Percentiles rank a stretch among this genome's conserved stretches.
Evolutionary conservation across 2,797 vertebrate genomes (phyloP).

Genomic region (Rhincodon typus): DNA sequence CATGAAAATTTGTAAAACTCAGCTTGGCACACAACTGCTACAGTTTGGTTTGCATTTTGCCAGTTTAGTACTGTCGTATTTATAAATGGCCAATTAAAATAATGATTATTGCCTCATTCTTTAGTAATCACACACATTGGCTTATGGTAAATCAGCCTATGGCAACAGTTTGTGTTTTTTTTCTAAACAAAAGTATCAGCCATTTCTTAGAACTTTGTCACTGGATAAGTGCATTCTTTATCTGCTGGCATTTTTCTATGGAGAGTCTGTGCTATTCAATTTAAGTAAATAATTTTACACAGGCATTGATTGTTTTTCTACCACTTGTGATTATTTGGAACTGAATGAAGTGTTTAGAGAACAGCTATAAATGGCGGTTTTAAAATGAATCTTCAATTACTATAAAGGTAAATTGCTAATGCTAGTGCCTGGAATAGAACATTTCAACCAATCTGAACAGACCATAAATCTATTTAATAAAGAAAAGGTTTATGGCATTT

Average conservation of each 20-base stretch:
- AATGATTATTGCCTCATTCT: background rate
- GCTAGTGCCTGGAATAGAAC: background rate
- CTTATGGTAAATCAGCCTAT: background rate
- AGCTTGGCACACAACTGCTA: background rate
- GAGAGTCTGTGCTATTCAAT: background rate
- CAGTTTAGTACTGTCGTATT: background rate
- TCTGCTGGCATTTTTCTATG: background rate
- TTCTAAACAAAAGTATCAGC: background rate
- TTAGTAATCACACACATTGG: background rate
- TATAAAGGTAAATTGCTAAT: background rate
- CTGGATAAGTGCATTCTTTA: background rate
- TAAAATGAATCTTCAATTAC: background rate
- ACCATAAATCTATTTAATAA: background rate
- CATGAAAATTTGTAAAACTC: background rate
- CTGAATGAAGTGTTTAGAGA: background rate
- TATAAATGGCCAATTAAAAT: background rate
- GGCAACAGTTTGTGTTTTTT: background rate
- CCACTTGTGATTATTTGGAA: background rate
- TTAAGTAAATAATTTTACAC: background rate
- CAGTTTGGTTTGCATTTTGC: background rate
- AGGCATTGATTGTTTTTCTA: background rate
- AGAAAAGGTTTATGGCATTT: background rate
- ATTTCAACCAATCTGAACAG: background rate
- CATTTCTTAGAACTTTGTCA: background rate
- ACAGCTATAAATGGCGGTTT: background rate